Evolutionary conservation across 1,140 invertebrate species (phyloP).

Genomic region (Cardiocondyla obscurior): DNA sequence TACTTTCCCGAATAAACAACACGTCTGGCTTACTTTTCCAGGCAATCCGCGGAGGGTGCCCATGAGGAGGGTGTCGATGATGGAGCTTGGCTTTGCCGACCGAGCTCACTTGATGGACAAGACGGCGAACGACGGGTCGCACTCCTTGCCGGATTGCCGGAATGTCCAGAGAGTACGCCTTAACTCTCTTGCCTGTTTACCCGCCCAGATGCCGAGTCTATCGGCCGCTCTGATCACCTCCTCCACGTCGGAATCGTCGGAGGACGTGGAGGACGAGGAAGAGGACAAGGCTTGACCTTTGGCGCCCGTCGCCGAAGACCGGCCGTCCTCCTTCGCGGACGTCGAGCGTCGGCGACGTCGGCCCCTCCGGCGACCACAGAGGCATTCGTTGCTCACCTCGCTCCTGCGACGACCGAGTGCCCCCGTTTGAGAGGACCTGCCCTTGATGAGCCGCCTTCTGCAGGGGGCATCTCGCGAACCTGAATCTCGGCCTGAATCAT

Average conservation of each 20-base stretch:
- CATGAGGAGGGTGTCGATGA: slow-evolving; percentile 81
- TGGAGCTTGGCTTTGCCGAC: slow-evolving; percentile 80
- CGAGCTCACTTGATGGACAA: slow-evolving; percentile 73
- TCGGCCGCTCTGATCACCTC: slow-evolving; percentile 81
- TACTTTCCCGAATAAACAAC: background rate
- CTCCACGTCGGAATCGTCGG: slow-evolving; percentile 80
- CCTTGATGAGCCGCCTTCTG: slow-evolving; percentile 36
- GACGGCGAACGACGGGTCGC: slow-evolving; percentile 74
- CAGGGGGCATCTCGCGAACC: background rate
- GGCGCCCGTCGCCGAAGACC: slow-evolving; percentile 70
- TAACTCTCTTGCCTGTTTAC: slow-evolving; percentile 75
- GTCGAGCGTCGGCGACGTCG: slow-evolving; percentile 73
- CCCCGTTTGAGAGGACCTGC: slow-evolving; percentile 73
- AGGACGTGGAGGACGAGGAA: slow-evolving; percentile 80
- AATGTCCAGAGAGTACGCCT: slow-evolving; percentile 77
- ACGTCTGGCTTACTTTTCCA: background rate
- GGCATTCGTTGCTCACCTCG: slow-evolving; percentile 73
- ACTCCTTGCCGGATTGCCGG: slow-evolving; percentile 81
- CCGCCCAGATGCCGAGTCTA: slow-evolving; percentile 75
- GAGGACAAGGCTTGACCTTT: slow-evolving; percentile 79
- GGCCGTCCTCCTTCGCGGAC: slow-evolving; percentile 66
- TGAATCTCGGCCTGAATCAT: slow-evolving; percentile 8
- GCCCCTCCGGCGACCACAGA: slow-evolving; percentile 67
- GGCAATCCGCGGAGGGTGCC: slow-evolving; percentile 53
- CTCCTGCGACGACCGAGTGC: slow-evolving; percentile 79